These are phyloP conservation scores for Xiphophorus birchmanni DNA, from an alignment of 2,797 vertebrate genomes.

Conservation along the genomic window DNA sequence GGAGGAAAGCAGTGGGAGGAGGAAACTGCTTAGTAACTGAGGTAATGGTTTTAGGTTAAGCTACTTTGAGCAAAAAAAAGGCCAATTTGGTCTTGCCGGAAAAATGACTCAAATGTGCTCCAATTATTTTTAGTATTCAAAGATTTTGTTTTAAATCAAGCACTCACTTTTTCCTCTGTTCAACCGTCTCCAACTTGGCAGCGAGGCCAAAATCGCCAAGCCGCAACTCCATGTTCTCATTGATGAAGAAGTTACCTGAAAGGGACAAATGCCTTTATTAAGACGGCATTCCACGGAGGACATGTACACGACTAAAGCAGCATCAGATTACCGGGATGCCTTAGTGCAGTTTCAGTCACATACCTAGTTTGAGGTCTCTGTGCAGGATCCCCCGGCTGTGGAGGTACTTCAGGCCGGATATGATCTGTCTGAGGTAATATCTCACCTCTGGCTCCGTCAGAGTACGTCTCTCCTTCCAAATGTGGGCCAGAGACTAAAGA, in stretches of 20 bases:
- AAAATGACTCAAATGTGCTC: not conserved
- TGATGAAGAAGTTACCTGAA: conserved; percentile 98
- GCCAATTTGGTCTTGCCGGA: not conserved
- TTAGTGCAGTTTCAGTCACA: conserved; percentile 22
- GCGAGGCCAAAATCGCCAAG: conserved; percentile 97
- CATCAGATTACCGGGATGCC: conserved; percentile 66
- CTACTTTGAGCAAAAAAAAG: not conserved
- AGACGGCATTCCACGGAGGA: conserved; percentile 64
- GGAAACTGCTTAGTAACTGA: conserved; percentile 32
- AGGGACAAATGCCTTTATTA: conserved; percentile 49
- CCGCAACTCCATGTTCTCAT: conserved; percentile 98
- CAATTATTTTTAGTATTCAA: not conserved
- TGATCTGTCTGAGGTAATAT: conserved; percentile 97
- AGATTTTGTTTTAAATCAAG: not conserved
- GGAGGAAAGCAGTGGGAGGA: conserved; percentile 30
- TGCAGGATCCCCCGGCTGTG: conserved; percentile 94
- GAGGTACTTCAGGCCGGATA: conserved; percentile 95
- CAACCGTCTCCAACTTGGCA: conserved; percentile 88
- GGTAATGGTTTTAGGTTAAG: conserved; percentile 26
- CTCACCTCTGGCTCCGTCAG: conserved; percentile 96
- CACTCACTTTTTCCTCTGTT: conserved; percentile 93
- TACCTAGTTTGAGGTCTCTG: conserved; percentile 97
- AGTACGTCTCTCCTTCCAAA: conserved; percentile 97
- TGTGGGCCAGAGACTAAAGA: conserved; percentile 95
- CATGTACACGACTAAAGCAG: conserved; percentile 36